Evolutionary conservation across 2,113 vertebrate genomes (phyloP).

Genomic region (Cynocephalus volans): DNA sequence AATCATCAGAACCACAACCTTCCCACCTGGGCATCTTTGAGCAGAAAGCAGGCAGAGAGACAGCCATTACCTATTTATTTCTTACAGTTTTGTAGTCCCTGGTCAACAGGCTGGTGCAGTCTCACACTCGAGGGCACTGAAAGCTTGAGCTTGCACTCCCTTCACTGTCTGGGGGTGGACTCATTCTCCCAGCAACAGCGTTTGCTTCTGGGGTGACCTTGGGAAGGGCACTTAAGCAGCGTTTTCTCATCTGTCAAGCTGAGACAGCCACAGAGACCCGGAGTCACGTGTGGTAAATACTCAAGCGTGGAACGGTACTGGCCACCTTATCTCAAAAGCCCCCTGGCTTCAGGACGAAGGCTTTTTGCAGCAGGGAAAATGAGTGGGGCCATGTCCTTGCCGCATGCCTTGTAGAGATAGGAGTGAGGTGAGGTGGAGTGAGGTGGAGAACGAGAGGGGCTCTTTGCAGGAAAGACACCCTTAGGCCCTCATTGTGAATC

Average conservation of each 20-base stretch:
- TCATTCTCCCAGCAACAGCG: background rate
- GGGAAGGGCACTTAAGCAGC: slow-evolving; percentile 2
- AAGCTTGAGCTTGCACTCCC: background rate
- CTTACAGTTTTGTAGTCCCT: background rate
- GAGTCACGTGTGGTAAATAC: background rate
- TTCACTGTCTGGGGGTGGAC: background rate
- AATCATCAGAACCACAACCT: slow-evolving; percentile 23
- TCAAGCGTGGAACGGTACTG: background rate
- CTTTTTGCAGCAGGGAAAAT: background rate
- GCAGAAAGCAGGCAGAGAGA: background rate
- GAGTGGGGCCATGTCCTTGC: background rate
- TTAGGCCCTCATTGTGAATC: slow-evolving; percentile 19
- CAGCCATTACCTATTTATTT: background rate
- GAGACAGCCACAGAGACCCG: background rate
- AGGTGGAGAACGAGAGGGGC: background rate
- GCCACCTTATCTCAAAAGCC: background rate
- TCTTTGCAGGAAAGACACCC: slow-evolving; percentile 40
- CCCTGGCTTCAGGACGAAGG: background rate
- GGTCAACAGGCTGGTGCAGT: rapidly evolving
- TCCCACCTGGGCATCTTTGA: background rate
- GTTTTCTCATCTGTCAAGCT: slow-evolving; percentile 61
- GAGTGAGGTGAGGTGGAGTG: background rate
- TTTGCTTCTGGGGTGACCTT: slow-evolving; percentile 56
- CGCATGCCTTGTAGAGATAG: background rate
- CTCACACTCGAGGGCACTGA: background rate